Evolutionary conservation across 2,888 invertebrate species (phyloP).

Genomic region (Plebejus argus): DNA sequence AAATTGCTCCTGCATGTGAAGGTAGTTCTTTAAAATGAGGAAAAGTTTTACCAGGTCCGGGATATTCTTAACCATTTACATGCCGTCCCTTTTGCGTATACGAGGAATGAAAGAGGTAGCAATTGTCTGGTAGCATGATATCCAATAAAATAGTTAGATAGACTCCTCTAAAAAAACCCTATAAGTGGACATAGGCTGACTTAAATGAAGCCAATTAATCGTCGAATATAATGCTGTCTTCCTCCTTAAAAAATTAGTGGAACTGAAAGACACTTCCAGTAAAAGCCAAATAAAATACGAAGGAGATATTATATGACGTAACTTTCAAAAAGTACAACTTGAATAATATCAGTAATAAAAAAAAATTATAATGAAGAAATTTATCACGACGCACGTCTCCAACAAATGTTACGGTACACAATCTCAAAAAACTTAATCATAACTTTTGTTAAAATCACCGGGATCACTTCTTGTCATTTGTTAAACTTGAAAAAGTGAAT

Average conservation of each 20-base stretch:
- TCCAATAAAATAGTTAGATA: too few relatives aligned
- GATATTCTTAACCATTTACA: not conserved
- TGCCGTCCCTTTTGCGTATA: too few relatives aligned
- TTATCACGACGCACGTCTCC: not conserved
- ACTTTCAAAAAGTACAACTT: not conserved
- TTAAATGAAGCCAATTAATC: too few relatives aligned
- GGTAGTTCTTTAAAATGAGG: not conserved
- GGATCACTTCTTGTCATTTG: not conserved
- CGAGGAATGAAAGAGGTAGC: too few relatives aligned
- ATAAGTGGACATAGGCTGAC: too few relatives aligned
- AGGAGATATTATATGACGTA: too few relatives aligned
- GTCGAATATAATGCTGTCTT: too few relatives aligned
- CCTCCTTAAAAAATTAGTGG: too few relatives aligned
- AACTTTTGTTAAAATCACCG: conserved; percentile 15
- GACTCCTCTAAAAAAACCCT: too few relatives aligned
- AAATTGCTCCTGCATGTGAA: conserved; percentile 8
- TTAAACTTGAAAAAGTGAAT: conserved; percentile 46
- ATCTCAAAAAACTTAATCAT: not conserved
- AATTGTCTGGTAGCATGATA: too few relatives aligned
- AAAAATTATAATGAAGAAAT: not conserved
- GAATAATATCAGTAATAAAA: not conserved
- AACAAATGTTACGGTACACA: conserved; percentile 4
- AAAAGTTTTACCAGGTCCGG: not conserved
- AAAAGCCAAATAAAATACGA: too few relatives aligned
- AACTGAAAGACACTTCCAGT: too few relatives aligned